Percentiles rank a stretch among this genome's conserved stretches.
Conservation (phyloP, 2,888 invertebrate genomes). For the Phlogophora meticulosa region DNA sequence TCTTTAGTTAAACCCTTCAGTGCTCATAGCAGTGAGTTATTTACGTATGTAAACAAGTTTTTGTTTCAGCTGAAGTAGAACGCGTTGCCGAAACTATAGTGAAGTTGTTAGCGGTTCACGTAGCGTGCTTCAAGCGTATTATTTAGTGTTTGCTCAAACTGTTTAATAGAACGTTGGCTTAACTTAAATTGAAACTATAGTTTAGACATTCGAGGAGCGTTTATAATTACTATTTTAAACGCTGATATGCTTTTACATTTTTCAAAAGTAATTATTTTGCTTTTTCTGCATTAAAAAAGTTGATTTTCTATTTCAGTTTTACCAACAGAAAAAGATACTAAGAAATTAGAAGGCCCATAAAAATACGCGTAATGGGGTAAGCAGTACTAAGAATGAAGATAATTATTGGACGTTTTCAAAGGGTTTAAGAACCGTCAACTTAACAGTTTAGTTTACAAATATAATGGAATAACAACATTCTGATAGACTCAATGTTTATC, state of each 20-base stretch:
- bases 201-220: constrained; percentile 62
- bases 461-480: constrained; percentile 21
- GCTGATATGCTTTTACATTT: constrained; percentile 9
- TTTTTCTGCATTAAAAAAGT: neutral
- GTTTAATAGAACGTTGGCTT: constrained; percentile 76
- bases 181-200: constrained; percentile 83
- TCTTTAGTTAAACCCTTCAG: constrained; percentile 10
- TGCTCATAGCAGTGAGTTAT: constrained; percentile 27
- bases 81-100: constrained; percentile 72
- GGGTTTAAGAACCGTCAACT: constrained; percentile 16
- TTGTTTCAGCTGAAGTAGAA: constrained; percentile 62
- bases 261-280: neutral
- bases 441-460: constrained; percentile 37
- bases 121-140: constrained; percentile 79
- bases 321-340: neutral
- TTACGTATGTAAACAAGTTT: constrained; percentile 56
- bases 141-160: constrained; percentile 82
- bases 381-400: constrained; percentile 3
- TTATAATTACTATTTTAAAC: constrained; percentile 58
- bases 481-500: constrained; percentile 25
- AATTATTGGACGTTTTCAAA: constrained; percentile 8
- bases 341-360: neutral
- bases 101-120: constrained; percentile 71
- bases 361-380: neutral
- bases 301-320: neutral